phyloP scores from a whole-genome alignment of 1,140 invertebrate genomes.

The Orius insidiosus region DNA sequence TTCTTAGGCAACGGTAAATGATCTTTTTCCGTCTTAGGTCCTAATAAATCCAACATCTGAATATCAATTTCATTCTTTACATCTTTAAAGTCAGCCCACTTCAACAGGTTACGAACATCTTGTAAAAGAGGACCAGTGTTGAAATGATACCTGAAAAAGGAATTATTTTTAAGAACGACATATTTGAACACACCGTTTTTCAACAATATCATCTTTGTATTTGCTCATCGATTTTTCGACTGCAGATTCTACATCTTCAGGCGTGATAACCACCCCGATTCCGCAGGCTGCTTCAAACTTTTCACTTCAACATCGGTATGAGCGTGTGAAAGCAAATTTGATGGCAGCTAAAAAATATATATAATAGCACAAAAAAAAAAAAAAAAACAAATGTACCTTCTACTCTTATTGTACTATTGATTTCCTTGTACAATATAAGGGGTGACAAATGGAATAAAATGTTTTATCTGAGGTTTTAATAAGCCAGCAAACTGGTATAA shows the following conservation, averaged over 20 bases:
- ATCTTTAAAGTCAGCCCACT: slow-evolving; percentile 90
- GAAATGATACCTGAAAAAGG: slow-evolving; percentile 9
- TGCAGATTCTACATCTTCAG: slow-evolving; percentile 71
- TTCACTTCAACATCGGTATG: slow-evolving; percentile 38
- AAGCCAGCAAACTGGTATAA: slow-evolving; percentile 86
- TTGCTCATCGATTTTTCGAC: slow-evolving; percentile 52
- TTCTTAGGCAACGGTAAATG: slow-evolving; percentile 46
- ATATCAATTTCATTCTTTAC: slow-evolving; percentile 87
- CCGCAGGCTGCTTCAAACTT: slow-evolving; percentile 76
- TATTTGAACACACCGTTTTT: slow-evolving; percentile 36
- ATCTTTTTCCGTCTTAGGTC: slow-evolving; percentile 83
- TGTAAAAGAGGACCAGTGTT: slow-evolving; percentile 41
- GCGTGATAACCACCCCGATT: slow-evolving; percentile 68
- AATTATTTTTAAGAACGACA: neutral
- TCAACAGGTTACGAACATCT: slow-evolving; percentile 56
- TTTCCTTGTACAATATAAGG: slow-evolving; percentile 62
- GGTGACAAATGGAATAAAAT: slow-evolving; percentile 52
- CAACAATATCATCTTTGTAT: slow-evolving; percentile 51
- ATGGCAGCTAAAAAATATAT: slow-evolving; percentile 44
- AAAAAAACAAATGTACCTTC: slow-evolving; percentile 26
- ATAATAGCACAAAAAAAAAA: no score
- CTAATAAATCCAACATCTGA: slow-evolving; percentile 62
- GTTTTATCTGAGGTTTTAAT: slow-evolving; percentile 64
- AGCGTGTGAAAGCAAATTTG: slow-evolving; percentile 59
- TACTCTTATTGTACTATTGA: slow-evolving; percentile 68